Conservation (phyloP, 2,113 vertebrate genomes). For the Microtus oregoni region DNA sequence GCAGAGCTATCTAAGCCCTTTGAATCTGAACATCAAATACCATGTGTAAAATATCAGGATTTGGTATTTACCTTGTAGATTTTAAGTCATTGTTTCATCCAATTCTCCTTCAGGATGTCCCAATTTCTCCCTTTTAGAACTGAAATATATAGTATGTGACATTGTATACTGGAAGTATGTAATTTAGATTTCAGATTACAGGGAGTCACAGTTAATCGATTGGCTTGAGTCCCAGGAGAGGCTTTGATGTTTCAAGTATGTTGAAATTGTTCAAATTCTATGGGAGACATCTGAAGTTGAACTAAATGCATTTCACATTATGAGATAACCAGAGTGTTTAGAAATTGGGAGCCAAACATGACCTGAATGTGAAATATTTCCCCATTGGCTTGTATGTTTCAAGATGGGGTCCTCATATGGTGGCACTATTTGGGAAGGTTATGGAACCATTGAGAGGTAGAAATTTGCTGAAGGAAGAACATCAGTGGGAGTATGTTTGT, state of each 20-base stretch:
- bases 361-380: neutral
- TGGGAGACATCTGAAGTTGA: neutral
- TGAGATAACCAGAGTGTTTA: neutral
- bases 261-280: neutral
- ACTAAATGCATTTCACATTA: neutral
- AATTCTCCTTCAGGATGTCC: neutral
- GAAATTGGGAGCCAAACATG: neutral
- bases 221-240: neutral
- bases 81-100: neutral
- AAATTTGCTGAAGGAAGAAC: too few relatives aligned
- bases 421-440: neutral
- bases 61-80: neutral
- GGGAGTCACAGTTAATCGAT: neutral
- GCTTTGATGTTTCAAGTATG: neutral
- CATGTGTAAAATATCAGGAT: neutral
- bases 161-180: neutral
- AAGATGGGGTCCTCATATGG: neutral
- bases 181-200: neutral
- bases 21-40: neutral
- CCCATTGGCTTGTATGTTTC: neutral
- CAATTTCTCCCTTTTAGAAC: neutral
- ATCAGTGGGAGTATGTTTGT: neutral
- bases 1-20: neutral
- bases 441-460: neutral
- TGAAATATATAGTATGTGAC: neutral